phyloP scores from a whole-genome alignment of 2,888 invertebrate genomes.

The Eristalinus aeneus region DNA sequence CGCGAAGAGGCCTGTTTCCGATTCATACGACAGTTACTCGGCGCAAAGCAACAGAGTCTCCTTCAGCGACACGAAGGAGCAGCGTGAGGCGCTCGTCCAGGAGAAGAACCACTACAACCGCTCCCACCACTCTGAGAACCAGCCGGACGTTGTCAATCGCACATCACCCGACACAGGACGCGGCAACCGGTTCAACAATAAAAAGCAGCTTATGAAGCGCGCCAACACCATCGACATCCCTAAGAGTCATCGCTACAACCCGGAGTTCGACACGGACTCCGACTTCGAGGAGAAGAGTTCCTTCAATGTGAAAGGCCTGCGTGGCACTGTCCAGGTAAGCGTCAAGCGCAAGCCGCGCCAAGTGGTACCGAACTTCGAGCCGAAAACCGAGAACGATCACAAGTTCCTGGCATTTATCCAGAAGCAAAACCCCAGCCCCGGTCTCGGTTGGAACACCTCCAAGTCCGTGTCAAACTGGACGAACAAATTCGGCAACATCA shows the following conservation, averaged over 20 bases:
- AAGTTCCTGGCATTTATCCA: conserved; percentile 92
- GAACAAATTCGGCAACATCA: conserved; percentile 90
- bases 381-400: conserved; percentile 92
- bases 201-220: conserved; percentile 90
- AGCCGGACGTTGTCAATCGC: conserved; percentile 31
- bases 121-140: conserved; percentile 42
- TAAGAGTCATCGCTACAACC: conserved; percentile 82
- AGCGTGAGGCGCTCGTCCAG: conserved; percentile 19
- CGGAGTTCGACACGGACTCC: conserved; percentile 82
- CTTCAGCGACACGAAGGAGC: conserved; percentile 67
- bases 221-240: conserved; percentile 95
- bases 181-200: conserved; percentile 81
- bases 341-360: conserved; percentile 80
- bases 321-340: conserved; percentile 83
- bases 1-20: conserved; percentile 72
- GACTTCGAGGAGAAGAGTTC: conserved; percentile 77
- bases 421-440: conserved; percentile 84
- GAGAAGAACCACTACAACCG: conserved; percentile 68
- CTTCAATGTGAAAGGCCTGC: conserved; percentile 81
- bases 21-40: conserved; percentile 73
- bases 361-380: conserved; percentile 86
- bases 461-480: conserved; percentile 87
- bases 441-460: conserved; percentile 77
- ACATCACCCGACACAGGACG: conserved; percentile 76
- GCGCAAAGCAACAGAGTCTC: conserved; percentile 48